Base-by-base conservation (phyloP, 2,113 vertebrate genomes). In the Phainopepla nitens region DNA sequence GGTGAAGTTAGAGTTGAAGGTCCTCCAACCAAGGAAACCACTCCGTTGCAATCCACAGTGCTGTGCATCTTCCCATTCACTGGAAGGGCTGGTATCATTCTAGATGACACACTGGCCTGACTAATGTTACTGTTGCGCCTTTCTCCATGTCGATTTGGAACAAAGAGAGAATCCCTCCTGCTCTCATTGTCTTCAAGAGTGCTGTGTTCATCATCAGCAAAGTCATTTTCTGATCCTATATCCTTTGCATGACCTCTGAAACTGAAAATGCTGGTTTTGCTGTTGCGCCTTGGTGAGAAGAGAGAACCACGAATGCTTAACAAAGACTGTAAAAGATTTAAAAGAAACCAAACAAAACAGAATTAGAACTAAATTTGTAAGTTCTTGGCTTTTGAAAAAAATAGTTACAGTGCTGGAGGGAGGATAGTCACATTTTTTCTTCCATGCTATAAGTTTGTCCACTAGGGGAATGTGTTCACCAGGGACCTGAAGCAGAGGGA, bases 131-230 rank as follows among this genome's bases (percentile, higher is more conserved):
- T 99, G 98, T 98, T 98, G 94, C 98, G 98, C 64, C 98, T 98
- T 91, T 99, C 99, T 79, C 98, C 97, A 3, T 98, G 92, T 93
- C 98, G 97, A 84, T 97, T 98, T 4, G 99, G 98, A 75, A 99
- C 97, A 96, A 99, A 99, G 61, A 99, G 97, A 42, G 99, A 99
- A 96, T 98, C 98, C 96, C 99, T 98, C 80, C 98, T 98, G 98
- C 99, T 99, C 79, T 98, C 97, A 72, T 97, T 98, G 96, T 99
- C 99, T 93, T 99, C 99, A 90, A 99, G 96, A 62, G 98, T 98
- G 97, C 99, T 99, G 97, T 98, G 99, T 69, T 99, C 99, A 68
- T 99, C 99, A 61, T 99, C 99, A 3, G 99, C 99, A 97, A 99
- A 99, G 92, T 99, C 99, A 91, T 99, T 99, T 92, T 99, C 99